phyloP scores from a whole-genome alignment of 1,140 invertebrate species.

The Aphis craccivora region DNA sequence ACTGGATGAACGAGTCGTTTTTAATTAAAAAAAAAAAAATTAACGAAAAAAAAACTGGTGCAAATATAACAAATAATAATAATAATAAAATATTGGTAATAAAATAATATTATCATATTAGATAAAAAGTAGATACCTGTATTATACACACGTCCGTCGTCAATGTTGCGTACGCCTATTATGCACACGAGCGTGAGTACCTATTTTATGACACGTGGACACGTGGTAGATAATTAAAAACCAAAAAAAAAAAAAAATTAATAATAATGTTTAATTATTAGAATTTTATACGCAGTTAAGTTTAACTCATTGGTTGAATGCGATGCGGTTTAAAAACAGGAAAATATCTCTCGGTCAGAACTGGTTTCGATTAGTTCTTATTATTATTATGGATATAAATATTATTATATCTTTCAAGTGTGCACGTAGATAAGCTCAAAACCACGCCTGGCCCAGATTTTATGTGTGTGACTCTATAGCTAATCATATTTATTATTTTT shows the following conservation, averaged over 20 bases:
- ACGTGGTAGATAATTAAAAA: not conserved
- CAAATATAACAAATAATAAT: not conserved
- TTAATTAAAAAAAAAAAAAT: not conserved
- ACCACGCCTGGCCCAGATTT: not conserved
- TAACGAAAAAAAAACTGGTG: not conserved
- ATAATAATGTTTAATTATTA: conserved; percentile 9
- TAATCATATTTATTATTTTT: not conserved
- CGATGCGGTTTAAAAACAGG: not conserved
- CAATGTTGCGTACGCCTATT: not conserved
- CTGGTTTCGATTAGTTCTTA: not conserved
- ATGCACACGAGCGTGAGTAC: not conserved
- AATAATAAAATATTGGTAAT: too few relatives aligned
- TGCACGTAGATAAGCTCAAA: not conserved
- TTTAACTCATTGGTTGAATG: not conserved
- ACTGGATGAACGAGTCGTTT: not conserved
- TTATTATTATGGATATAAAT: not conserved
- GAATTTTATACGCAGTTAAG: not conserved
- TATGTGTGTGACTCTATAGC: not conserved
- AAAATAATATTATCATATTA: too few relatives aligned
- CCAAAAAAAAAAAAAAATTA: not conserved
- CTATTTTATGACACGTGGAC: not conserved
- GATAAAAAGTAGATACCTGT: not conserved
- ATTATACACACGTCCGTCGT: not conserved
- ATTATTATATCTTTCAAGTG: not conserved
- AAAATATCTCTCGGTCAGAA: not conserved